These are phyloP conservation scores for Semnornis frantzii DNA, from an alignment of 2,113 vertebrate genomes.

Conservation along the genomic window DNA sequence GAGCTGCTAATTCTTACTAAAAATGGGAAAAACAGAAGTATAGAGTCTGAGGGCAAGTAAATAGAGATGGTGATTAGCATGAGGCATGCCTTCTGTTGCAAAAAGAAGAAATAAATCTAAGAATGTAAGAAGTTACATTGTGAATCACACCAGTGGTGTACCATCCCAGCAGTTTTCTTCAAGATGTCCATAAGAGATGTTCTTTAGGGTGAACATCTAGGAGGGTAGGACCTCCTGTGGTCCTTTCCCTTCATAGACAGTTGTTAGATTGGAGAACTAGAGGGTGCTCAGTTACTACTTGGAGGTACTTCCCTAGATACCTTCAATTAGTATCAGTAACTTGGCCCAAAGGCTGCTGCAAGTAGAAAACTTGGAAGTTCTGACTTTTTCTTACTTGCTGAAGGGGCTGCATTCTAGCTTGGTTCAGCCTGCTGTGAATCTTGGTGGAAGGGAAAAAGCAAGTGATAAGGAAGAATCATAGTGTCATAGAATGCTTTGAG, in stretches of 20 bases:
- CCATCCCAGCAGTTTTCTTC: background rate
- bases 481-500: background rate
- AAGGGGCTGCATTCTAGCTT: background rate
- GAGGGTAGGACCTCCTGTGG: background rate
- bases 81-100: background rate
- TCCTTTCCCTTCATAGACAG: background rate
- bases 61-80: background rate
- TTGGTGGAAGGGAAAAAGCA: background rate
- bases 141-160: background rate
- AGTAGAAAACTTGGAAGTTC: background rate
- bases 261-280: background rate
- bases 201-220: background rate
- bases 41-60: background rate
- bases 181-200: background rate
- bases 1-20: background rate
- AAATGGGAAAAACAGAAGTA: background rate
- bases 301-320: background rate
- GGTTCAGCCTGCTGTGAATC: background rate
- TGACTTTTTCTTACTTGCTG: background rate
- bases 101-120: background rate
- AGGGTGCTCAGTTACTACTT: background rate
- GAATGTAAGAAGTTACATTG: background rate
- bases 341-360: background rate
- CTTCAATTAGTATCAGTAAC: background rate
- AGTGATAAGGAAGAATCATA: background rate